Evolutionary conservation across 2,113 vertebrate genomes (phyloP).

Genomic region (Triplophysa rosa): DNA sequence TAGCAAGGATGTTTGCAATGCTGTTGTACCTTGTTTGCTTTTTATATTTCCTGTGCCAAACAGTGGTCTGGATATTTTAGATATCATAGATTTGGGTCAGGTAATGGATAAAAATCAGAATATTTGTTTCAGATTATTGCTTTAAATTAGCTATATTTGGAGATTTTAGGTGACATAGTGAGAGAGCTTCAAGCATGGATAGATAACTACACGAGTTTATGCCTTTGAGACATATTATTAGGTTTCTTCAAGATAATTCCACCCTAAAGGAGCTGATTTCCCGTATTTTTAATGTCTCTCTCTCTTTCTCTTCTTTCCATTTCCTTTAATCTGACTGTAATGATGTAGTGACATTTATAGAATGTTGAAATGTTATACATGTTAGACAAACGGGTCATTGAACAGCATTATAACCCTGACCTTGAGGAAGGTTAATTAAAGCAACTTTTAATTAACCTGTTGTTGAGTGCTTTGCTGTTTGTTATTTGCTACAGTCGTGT

Average conservation of each 20-base stretch:
- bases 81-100: neutral
- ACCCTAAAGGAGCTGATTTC: neutral
- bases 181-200: neutral
- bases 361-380: slow-evolving; percentile 40
- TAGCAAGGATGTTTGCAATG: neutral
- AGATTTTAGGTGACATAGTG: neutral
- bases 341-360: slow-evolving; percentile 39
- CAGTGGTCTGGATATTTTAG: neutral
- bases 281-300: neutral
- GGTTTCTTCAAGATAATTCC: slow-evolving; percentile 21
- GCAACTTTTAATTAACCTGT: slow-evolving; percentile 45
- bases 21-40: neutral
- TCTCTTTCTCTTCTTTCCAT: neutral
- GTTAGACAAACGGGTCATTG: slow-evolving; percentile 42
- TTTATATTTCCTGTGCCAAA: neutral
- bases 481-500: neutral
- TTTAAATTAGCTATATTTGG: slow-evolving; percentile 7
- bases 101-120: neutral
- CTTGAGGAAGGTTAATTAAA: slow-evolving; percentile 27
- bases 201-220: slow-evolving; percentile 6
- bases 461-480: slow-evolving; percentile 27
- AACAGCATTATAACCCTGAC: slow-evolving; percentile 12
- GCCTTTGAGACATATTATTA: neutral
- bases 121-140: slow-evolving; percentile 4
- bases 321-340: neutral